Conservation (phyloP, 2,797 vertebrate species). For the Melanotaenia pygmaea region DNA sequence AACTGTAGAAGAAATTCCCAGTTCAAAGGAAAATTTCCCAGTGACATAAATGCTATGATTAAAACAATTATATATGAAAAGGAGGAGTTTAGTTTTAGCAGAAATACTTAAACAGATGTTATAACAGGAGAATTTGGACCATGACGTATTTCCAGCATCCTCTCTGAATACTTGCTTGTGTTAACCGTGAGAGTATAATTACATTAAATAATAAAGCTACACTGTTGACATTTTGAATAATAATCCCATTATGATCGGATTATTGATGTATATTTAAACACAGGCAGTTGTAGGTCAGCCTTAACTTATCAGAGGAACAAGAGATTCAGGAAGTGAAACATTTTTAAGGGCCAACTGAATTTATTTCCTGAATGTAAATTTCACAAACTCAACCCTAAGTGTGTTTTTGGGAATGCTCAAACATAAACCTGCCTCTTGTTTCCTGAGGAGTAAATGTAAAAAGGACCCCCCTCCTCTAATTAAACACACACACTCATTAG, state of each 20-base stretch:
- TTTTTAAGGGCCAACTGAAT: not conserved
- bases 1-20: too few species aligned
- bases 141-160: too few species aligned
- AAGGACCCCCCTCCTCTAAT: too few species aligned
- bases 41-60: too few species aligned
- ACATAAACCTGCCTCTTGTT: too few species aligned
- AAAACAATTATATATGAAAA: too few species aligned
- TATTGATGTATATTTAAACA: not conserved
- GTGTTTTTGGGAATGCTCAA: not conserved
- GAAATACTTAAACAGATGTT: too few species aligned
- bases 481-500: not conserved
- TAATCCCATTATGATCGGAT: not conserved
- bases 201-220: not conserved
- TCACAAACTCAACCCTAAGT: not conserved
- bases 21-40: too few species aligned
- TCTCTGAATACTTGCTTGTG: not conserved
- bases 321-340: not conserved
- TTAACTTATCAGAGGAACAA: not conserved
- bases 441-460: not conserved
- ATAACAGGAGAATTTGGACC: too few species aligned
- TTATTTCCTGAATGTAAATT: not conserved
- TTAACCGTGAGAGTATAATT: too few species aligned
- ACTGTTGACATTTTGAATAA: not conserved
- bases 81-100: too few species aligned
- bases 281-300: not conserved